Evolutionary conservation across 1,140 invertebrate genomes (phyloP).

Genomic region (Bathynomus jamesi): DNA sequence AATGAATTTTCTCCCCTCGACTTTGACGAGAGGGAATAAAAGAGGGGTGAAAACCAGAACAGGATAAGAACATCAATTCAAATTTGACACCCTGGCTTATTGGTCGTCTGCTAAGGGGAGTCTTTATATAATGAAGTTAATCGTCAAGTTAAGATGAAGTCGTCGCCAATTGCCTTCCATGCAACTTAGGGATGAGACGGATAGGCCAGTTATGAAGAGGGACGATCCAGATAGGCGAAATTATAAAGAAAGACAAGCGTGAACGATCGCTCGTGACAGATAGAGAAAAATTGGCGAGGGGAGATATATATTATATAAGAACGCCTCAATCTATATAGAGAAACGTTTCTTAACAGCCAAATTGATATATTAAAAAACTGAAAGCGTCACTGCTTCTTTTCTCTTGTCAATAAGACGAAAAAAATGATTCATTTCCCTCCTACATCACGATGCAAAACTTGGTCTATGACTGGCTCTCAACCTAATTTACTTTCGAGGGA

Average conservation of each 20-base stretch:
- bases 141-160: background rate
- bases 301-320: background rate
- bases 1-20: background rate
- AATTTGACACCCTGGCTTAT: slow-evolving; percentile 1
- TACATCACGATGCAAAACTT: too few relatives aligned
- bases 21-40: background rate
- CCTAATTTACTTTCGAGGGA: too few relatives aligned
- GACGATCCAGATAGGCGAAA: background rate
- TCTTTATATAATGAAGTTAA: background rate
- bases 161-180: background rate
- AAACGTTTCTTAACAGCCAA: too few relatives aligned
- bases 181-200: background rate
- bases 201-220: background rate
- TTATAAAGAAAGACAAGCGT: background rate
- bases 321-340: too few relatives aligned
- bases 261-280: background rate
- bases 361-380: too few relatives aligned
- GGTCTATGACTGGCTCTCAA: too few relatives aligned
- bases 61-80: background rate
- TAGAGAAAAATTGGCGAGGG: background rate
- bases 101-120: background rate
- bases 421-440: too few relatives aligned
- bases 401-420: too few relatives aligned
- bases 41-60: background rate
- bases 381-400: too few relatives aligned